phyloP scores from a whole-genome alignment of 2,113 vertebrate genomes.

The Coregonus clupeaformis region DNA sequence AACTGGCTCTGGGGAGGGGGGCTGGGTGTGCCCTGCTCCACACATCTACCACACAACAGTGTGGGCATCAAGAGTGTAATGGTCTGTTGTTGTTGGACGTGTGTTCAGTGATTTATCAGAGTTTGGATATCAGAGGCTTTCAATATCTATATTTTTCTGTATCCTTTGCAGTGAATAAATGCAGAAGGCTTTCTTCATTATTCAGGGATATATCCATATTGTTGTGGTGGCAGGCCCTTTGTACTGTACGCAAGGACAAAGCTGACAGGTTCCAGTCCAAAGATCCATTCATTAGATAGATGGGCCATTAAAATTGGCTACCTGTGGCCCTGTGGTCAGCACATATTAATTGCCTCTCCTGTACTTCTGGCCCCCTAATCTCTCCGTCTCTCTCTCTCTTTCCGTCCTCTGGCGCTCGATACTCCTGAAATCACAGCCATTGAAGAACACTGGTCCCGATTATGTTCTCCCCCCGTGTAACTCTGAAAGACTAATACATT shows the following conservation, averaged over 20 bases:
- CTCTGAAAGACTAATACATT: slow-evolving; percentile 54
- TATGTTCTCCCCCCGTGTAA: slow-evolving; percentile 28
- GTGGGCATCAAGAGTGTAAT: no score
- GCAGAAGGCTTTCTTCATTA: slow-evolving; percentile 12
- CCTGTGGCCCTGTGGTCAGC: slow-evolving; percentile 36
- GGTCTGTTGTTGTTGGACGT: slow-evolving; percentile 6
- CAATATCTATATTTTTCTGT: no score
- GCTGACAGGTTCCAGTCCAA: slow-evolving; percentile 50
- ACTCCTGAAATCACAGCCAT: background rate
- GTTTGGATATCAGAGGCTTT: no score
- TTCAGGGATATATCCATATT: slow-evolving; percentile 33
- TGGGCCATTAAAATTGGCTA: slow-evolving; percentile 42
- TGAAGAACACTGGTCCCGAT: no score
- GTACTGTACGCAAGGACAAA: slow-evolving; percentile 46
- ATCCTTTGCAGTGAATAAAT: no score
- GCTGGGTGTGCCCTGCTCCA: no score
- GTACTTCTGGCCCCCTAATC: background rate
- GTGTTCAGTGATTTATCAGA: slow-evolving; percentile 46
- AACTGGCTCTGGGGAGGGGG: slow-evolving; percentile 9
- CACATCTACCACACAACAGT: no score
- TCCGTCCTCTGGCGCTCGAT: background rate
- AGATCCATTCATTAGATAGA: slow-evolving; percentile 53
- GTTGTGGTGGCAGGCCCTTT: slow-evolving; percentile 23
- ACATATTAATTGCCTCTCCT: slow-evolving; percentile 40
- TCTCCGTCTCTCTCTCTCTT: background rate